Evolutionary conservation across 2,888 invertebrate genomes (phyloP).

Genomic region (Drosophila atripex): DNA sequence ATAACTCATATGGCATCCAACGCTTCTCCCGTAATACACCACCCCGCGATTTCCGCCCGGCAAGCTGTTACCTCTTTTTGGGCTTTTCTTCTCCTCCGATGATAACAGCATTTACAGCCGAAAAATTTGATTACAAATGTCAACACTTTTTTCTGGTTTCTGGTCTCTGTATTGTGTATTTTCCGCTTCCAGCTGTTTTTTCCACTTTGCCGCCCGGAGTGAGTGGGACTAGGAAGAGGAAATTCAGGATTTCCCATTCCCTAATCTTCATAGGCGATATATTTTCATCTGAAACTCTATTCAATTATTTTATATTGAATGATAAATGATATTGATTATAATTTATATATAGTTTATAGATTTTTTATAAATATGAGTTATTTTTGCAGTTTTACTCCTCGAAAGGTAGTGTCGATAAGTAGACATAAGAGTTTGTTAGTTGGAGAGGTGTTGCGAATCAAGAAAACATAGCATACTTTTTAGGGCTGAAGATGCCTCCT

Average conservation of each 20-base stretch:
- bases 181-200: slow-evolving; percentile 17
- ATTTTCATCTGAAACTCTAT: background rate
- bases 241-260: background rate
- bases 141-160: slow-evolving; percentile 49
- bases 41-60: slow-evolving; percentile 21
- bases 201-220: slow-evolving; percentile 17
- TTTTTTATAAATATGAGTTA: no score
- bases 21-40: background rate
- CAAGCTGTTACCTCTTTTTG: slow-evolving; percentile 41
- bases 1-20: slow-evolving; percentile 51
- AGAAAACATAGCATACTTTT: slow-evolving; percentile 24
- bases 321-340: no score
- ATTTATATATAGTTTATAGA: no score
- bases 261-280: slow-evolving; percentile 18
- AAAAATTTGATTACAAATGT: slow-evolving; percentile 70
- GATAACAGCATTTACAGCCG: slow-evolving; percentile 43
- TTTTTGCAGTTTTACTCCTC: no score
- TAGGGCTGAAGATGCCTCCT: slow-evolving; percentile 34
- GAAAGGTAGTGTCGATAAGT: no score
- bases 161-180: slow-evolving; percentile 11
- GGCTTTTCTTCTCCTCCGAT: slow-evolving; percentile 43
- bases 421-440: no score
- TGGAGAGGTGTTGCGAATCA: background rate
- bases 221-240: background rate
- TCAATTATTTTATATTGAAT: no score